phyloP scores from a whole-genome alignment of 2,113 vertebrate genomes.

The Tricholaema leucomelas region DNA sequence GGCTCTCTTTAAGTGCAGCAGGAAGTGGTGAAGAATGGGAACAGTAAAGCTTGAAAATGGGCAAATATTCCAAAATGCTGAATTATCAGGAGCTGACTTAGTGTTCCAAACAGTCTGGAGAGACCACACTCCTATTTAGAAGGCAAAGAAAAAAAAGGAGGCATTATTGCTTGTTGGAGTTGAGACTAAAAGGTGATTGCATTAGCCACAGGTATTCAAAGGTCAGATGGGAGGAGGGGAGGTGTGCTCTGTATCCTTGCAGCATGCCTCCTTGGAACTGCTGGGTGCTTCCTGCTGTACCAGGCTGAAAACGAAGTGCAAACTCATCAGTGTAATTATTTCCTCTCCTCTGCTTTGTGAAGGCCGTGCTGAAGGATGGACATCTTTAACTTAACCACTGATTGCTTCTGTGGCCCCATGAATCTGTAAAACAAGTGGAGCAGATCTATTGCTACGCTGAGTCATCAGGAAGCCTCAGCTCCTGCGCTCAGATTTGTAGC shows the following conservation, averaged over 20 bases:
- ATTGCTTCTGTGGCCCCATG: neutral
- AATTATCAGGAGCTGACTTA: neutral
- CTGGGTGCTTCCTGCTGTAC: conserved; percentile 23
- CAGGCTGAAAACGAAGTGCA: conserved; percentile 58
- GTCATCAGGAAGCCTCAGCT: neutral
- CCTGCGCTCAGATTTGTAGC: neutral
- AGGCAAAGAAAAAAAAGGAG: neutral
- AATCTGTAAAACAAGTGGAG: conserved; percentile 28
- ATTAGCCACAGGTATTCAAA: neutral
- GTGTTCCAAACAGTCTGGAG: neutral
- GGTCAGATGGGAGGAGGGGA: neutral
- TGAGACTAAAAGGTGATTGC: neutral
- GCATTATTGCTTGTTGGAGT: neutral
- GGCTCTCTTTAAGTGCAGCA: neutral
- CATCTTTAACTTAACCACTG: conserved; percentile 33
- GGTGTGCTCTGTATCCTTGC: neutral
- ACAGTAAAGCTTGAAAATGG: neutral
- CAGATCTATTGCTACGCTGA: conserved; percentile 42
- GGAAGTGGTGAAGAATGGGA: neutral
- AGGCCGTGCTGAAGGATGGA: neutral
- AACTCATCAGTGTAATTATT: conserved; percentile 43
- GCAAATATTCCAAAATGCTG: neutral
- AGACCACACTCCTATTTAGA: neutral
- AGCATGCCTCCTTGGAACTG: neutral
- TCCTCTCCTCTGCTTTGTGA: conserved; percentile 17